Evolutionary conservation across 1,140 invertebrate genomes (phyloP).

Genomic region (Meloidogyne chitwoodi): DNA sequence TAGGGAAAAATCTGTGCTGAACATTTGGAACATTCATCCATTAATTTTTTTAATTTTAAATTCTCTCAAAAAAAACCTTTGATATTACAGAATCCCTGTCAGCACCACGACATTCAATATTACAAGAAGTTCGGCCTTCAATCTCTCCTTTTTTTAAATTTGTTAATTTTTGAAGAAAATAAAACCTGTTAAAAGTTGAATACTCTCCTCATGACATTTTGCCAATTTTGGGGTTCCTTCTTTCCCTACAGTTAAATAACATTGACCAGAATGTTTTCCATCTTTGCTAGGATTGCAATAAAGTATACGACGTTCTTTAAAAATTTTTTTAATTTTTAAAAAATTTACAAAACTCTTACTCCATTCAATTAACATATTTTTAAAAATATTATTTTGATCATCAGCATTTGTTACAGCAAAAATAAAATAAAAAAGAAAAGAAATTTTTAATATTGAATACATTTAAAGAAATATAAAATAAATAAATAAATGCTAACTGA

Average conservation of each 20-base stretch:
- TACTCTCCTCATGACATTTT: slow-evolving; percentile 8
- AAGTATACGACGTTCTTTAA: slow-evolving; percentile 16
- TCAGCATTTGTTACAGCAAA: neutral
- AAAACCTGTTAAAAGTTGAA: neutral
- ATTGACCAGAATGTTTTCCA: slow-evolving; percentile 17
- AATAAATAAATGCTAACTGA: neutral
- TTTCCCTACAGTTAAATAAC: slow-evolving; percentile 21
- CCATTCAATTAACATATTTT: slow-evolving; percentile 9
- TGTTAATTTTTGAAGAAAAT: neutral
- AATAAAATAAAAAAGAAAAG: neutral
- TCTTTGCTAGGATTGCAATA: slow-evolving; percentile 18
- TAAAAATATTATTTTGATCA: neutral
- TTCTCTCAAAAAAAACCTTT: neutral
- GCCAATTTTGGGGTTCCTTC: slow-evolving; percentile 10
- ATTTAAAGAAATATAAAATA: too few relatives aligned
- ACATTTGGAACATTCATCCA: too few relatives aligned
- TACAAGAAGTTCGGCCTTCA: slow-evolving; percentile 8
- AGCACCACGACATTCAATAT: slow-evolving; percentile 23
- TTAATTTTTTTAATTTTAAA: too few relatives aligned
- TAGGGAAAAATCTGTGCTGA: too few relatives aligned
- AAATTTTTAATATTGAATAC: neutral
- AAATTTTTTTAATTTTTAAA: neutral
- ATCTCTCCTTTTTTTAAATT: neutral
- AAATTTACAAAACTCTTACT: neutral
- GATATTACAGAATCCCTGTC: slow-evolving; percentile 14